A percentile compares a stretch with the other conserved stretches of the same genome.
phyloP scores from a whole-genome alignment of 2,888 invertebrate species.

The Graphium colonna region DNA sequence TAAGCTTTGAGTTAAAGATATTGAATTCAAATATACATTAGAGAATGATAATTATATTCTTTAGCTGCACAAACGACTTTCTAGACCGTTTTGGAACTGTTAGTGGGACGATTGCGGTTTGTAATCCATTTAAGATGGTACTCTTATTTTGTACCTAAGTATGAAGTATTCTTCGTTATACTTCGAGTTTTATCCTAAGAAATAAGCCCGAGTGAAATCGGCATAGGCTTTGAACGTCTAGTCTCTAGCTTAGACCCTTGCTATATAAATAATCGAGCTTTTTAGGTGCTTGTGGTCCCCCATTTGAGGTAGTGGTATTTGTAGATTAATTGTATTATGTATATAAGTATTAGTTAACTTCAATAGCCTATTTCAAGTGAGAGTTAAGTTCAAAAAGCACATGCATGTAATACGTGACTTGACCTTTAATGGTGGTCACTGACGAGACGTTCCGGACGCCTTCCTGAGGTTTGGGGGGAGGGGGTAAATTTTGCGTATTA shows the following conservation, averaged over 20 bases:
- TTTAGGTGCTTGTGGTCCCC: constrained; percentile 12
- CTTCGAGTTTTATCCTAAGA: neutral
- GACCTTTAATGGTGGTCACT: no score
- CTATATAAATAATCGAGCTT: constrained; percentile 14
- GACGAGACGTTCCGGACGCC: no score
- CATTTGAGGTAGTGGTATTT: neutral
- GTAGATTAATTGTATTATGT: neutral
- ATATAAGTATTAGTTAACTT: neutral
- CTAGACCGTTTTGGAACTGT: no score
- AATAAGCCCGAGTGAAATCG: neutral
- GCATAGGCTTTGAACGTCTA: neutral
- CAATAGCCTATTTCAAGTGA: neutral
- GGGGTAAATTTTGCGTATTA: no score
- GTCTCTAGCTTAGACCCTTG: neutral
- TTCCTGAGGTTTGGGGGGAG: no score
- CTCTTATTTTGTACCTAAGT: neutral
- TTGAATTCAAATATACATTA: no score
- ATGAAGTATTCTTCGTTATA: no score
- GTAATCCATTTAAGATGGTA: neutral
- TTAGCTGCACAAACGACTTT: no score
- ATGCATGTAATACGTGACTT: no score
- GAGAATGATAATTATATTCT: no score
- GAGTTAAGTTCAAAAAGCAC: neutral
- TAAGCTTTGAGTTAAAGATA: no score
- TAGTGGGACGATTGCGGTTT: no score